Base-by-base conservation (phyloP, 2,888 invertebrate species). In the Ectropis crepuscularia region DNA sequence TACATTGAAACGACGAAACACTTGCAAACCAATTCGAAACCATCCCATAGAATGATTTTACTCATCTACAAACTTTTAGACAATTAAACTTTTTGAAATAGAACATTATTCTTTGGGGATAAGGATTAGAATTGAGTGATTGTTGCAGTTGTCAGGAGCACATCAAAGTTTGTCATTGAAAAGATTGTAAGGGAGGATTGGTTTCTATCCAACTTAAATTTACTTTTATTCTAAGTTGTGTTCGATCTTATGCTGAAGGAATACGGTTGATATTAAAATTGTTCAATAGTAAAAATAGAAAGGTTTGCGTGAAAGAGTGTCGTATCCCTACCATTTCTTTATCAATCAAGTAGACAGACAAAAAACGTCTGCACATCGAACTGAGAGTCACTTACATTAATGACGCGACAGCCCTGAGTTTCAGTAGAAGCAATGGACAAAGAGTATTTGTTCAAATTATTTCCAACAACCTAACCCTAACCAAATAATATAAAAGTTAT, bases 291-390 rank as follows among this genome's bases (percentile, higher is more conserved):
- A 58, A 42, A 16, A 43, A 53, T 38, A 49, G 61, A 54, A 28
- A 39, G 63, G 64, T 51, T 63, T 57, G 60, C 66, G 64, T 71
- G 72, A 70, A 76, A 68, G 73, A 86, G 85, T 89, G 88, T 89
- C 89, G 85, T 82, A 83, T 84, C 82, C 83, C 83, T 84, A 83
- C 80, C 86, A 81, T 84, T 89, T 87, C 87, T 89, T 89, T 89
- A 90, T 90, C 89, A 90, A 90, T 90, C 89, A 90, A 82, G 85
- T 81, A 83, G 87, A 85, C 84, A 85, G 84, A 88, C 88, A 87
- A 88, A 88, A 86, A 87, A 82, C 82, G 83, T 82, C 80, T 80
- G 86, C 82, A 84, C 87, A 87, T 90, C 88, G 89, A 89, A 89
- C 87, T 75, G 81, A 81, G 87, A 87, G 87, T 88, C 88, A 89